phyloP scores from a whole-genome alignment of 2,797 vertebrate genomes.

The Monodelphis domestica region DNA sequence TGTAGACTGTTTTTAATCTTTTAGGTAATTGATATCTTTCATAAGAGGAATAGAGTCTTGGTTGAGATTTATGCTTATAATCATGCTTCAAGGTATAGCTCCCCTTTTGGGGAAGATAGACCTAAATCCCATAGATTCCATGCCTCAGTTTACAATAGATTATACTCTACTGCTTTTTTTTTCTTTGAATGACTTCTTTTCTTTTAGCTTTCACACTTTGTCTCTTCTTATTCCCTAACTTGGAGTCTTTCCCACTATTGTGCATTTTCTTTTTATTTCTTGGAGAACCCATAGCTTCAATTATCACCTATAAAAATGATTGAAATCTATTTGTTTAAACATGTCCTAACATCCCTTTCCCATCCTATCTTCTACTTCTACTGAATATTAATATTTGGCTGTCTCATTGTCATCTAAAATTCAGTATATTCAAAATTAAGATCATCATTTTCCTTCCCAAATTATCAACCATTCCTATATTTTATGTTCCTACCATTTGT shows the following conservation, averaged over 20 bases:
- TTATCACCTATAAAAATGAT: not conserved
- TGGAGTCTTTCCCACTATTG: not conserved
- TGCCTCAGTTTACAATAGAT: no score
- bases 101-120: no score
- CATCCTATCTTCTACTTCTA: not conserved
- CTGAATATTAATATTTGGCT: not conserved
- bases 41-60: no score
- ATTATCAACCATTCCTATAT: not conserved
- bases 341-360: not conserved
- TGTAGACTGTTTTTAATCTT: no score
- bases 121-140: no score
- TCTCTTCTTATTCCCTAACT: not conserved
- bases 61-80: no score
- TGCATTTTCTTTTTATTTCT: not conserved
- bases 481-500: not conserved
- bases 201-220: not conserved
- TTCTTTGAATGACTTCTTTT: not conserved
- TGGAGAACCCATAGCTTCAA: not conserved
- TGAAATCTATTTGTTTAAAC: not conserved
- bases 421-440: not conserved
- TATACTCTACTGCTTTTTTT: not conserved
- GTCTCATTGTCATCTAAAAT: not conserved
- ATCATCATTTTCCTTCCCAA: not conserved
- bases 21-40: no score
- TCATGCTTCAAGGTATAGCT: no score